Evolutionary conservation across 2,888 invertebrate genomes (phyloP), one percentile per base, ranked within the genome.

Genomic region (Neria commutata): DNA sequence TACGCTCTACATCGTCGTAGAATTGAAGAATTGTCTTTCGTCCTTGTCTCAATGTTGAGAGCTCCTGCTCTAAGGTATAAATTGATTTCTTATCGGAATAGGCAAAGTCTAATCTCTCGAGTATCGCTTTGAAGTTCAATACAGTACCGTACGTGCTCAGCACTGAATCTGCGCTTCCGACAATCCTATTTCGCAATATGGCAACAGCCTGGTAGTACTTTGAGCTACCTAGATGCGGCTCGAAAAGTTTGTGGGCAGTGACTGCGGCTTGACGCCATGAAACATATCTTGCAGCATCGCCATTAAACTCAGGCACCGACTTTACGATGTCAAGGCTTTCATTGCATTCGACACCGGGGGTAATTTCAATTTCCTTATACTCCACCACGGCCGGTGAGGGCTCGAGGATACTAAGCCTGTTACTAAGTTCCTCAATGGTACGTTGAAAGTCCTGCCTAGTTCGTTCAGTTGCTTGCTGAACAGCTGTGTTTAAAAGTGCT

Each of bases 1-100:
- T 60, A 6, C 23, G 16, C 8, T 58, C 48, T 10, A 61, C 51
- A 19, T 37, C 46, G 48, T 58, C 61, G 46, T 61, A 58, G 23
- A 55, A 55, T 37, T 61, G 51, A 50, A 55, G 8, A 11, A 54
- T 51, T n/a, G 52, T 51, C 42, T 42, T 24, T 42, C 45, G 56
- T 6, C 51, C 55, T 33, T 58, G 58, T 10, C 54, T 53, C 11
- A 58, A 49, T 10, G 48, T 58, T 3, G 29, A 29, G 42, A 50
- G 10, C 46, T 47, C 48, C 16, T 58, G 58, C 33, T 58, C 54
- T 17, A 59, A 42, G 6, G 54, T 48, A 33, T 59, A 48, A 21
- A 50, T 19, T 1, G 58, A 34, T 23, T 46, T 37, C 23, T 57
- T 56, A 17, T 56, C 56, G 3, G 56, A 42, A 23, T 52, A 51